Conservation (phyloP, 1,140 invertebrate species). For the Homarus americanus region DNA sequence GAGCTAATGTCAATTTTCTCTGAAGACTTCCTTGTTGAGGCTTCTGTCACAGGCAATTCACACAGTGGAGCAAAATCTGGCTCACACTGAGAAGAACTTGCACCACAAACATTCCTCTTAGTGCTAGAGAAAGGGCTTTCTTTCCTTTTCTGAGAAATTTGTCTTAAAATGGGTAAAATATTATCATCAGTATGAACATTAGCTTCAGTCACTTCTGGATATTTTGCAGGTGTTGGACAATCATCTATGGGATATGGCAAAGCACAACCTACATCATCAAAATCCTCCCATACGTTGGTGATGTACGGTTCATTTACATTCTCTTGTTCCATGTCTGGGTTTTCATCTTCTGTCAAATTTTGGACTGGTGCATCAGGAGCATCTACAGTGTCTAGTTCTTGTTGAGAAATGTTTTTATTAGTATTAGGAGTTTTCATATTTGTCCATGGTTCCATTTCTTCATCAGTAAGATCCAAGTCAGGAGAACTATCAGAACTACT, state of each 20-base stretch:
- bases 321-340: background rate
- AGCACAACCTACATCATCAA: slow-evolving; percentile 42
- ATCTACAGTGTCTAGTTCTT: background rate
- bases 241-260: background rate
- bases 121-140: background rate
- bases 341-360: background rate
- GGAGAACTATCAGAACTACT: slow-evolving; percentile 5
- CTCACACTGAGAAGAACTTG: background rate
- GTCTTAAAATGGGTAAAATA: background rate
- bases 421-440: background rate
- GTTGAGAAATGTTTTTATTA: background rate
- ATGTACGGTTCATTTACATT: slow-evolving; percentile 26
- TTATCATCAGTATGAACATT: background rate
- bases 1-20: background rate
- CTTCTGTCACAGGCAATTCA: background rate
- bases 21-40: background rate
- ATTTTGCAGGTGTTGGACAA: background rate
- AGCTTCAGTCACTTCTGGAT: background rate
- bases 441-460: slow-evolving; percentile 15
- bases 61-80: background rate
- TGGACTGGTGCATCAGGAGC: background rate
- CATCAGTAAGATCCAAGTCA: background rate
- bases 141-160: background rate
- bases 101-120: background rate
- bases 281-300: slow-evolving; percentile 61